Conservation (phyloP, 30 jellyfish, hydroid and myxozoan species). For the Nemopilema nomurai region DNA sequence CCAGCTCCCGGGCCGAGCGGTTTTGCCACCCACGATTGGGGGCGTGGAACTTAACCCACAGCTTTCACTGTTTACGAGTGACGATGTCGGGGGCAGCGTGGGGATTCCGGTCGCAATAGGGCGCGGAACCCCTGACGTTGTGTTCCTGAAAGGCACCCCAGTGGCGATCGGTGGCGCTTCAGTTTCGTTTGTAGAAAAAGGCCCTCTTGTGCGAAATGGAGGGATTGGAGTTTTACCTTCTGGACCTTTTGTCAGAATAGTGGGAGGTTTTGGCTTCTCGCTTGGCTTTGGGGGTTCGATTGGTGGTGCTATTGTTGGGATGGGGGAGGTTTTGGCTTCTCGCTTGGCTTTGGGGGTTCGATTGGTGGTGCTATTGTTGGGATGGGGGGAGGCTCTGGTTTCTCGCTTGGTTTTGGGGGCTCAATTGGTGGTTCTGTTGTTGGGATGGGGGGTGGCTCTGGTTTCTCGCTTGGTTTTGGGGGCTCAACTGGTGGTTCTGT, state of each 20-base stretch:
- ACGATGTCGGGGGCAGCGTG: constrained; percentile 37
- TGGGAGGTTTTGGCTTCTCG: constrained; percentile 23
- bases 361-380: no score
- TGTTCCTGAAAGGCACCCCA: not conserved
- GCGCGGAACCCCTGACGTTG: constrained; percentile 5
- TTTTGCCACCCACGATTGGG: constrained; percentile 55
- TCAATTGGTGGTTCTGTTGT: no score
- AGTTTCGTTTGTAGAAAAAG: not conserved
- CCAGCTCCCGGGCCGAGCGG: constrained; percentile 41
- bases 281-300: constrained; percentile 23
- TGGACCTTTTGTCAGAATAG: not conserved
- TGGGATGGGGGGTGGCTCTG: no score
- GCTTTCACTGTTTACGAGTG: constrained; percentile 28
- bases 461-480: no score
- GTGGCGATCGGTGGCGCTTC: not conserved
- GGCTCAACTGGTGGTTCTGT: no score
- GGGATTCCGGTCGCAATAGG: not conserved
- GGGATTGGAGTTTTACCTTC: constrained; percentile 2
- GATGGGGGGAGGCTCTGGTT: no score
- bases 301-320: constrained; percentile 42
- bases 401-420: no score
- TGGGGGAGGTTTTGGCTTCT: constrained; percentile 54
- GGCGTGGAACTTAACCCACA: constrained; percentile 28
- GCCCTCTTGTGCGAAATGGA: constrained; percentile 11
- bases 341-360: no score